These are phyloP conservation scores for Pocota personata DNA, from an alignment of 2,888 invertebrate species.

Conservation along the genomic window DNA sequence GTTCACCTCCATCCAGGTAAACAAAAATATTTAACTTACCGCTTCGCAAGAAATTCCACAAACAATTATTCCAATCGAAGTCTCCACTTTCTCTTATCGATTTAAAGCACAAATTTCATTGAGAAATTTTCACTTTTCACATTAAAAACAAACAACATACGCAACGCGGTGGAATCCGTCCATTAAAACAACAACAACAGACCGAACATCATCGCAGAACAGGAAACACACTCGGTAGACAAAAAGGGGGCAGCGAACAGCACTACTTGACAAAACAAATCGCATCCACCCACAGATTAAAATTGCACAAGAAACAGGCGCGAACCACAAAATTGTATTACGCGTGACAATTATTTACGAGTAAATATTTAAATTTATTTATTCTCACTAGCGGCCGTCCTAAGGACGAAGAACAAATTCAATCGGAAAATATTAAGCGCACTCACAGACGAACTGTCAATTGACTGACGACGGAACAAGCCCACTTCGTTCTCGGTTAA, in stretches of 20 bases:
- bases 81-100: slow-evolving; percentile 16
- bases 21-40: slow-evolving; percentile 63
- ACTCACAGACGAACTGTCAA: slow-evolving; percentile 40
- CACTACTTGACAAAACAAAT: slow-evolving; percentile 39
- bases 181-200: slow-evolving; percentile 5
- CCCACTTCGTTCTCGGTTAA: slow-evolving; percentile 38
- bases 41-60: slow-evolving; percentile 46
- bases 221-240: neutral
- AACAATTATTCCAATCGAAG: slow-evolving; percentile 43
- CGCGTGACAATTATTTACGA: too few relatives aligned
- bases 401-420: neutral
- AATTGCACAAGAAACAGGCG: neutral
- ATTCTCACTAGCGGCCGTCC: neutral
- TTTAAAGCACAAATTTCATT: slow-evolving; percentile 37
- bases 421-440: slow-evolving; percentile 7
- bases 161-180: slow-evolving; percentile 41
- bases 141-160: slow-evolving; percentile 8
- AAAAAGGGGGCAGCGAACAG: neutral
- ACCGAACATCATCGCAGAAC: neutral
- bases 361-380: neutral
- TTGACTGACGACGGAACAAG: slow-evolving; percentile 27
- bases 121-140: slow-evolving; percentile 25
- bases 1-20: slow-evolving; percentile 32
- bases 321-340: neutral
- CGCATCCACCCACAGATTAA: slow-evolving; percentile 45